Evolutionary conservation across 2,888 invertebrate species (phyloP), one percentile per base, ranked within the genome.

Genomic region (Nomada ruficornis): DNA sequence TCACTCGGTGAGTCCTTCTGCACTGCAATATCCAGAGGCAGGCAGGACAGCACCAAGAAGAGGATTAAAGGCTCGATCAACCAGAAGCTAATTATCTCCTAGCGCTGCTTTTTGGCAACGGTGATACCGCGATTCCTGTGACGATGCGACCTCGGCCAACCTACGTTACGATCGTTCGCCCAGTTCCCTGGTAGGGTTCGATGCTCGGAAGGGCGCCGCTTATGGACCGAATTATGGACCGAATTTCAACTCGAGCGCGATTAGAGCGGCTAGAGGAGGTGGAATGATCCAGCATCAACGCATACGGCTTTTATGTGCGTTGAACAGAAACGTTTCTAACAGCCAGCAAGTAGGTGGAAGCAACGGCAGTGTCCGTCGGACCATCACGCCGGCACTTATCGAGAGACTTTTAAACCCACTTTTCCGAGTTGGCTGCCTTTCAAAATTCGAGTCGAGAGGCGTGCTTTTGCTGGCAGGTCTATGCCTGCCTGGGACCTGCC

Each of bases 391-490:
- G 83, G 87, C 90, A 91, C 91, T 92, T 93, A 93, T 93, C 93
- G 93, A 92, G 92, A 91, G 92, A 93, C 92, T 93, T 93, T 93
- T 92, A 93, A 93, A 92, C 91, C 92, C 93, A 92, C 93, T 93
- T 93, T 93, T 87, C 91, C 92, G 91, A 93, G 92, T 93, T 94
- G 93, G 94, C 93, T 92, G 90, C 92, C 91, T 92, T 92, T 93
- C 93, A 93, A 93, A 94, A 93, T 93, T 93, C 90, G 84, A 88
- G 90, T 89, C 88, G 89, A 88, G 90, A 89, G 89, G 86, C 77
- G 78, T 80, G 83, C 86, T 83, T 81, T 83, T 81, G 67, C 82
- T 81, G 88, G 86, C 84, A 86, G 84, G 86, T 88, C 87, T 88
- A 83, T 86, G 86, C 85, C 86, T 79, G 82, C 79, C 83, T 76